phyloP scores from a whole-genome alignment of 2,797 vertebrate genomes.

The Centroberyx gerrardi region DNA sequence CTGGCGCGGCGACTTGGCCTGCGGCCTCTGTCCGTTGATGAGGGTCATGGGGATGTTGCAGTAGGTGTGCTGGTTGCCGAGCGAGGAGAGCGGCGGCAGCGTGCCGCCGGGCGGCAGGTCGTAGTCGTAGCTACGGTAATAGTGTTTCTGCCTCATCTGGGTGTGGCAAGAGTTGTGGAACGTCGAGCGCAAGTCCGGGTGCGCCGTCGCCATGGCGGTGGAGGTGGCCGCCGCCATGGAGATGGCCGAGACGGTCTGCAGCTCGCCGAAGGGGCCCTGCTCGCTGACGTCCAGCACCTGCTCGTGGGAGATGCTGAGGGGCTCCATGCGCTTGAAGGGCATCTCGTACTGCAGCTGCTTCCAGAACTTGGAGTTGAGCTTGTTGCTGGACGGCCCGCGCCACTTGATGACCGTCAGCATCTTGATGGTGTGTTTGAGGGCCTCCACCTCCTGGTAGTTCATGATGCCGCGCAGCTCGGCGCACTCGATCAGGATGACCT shows the following conservation, averaged over 20 bases:
- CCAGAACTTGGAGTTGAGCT: conserved; percentile 99
- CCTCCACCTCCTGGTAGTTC: conserved; percentile 99
- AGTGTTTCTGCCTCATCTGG: conserved; percentile 97
- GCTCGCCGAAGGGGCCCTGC: conserved; percentile 96
- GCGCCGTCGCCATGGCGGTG: conserved; percentile 96
- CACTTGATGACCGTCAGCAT: conserved; percentile 98
- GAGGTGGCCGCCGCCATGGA: conserved; percentile 98
- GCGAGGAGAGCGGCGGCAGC: conserved; percentile 92
- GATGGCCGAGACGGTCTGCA: conserved; percentile 97
- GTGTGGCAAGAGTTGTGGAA: conserved; percentile 96
- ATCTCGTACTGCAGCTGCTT: conserved; percentile 99
- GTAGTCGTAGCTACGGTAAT: conserved; percentile 97
- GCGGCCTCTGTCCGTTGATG: conserved; percentile 96
- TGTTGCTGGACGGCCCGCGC: conserved; percentile 96
- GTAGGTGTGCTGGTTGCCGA: conserved; percentile 99
- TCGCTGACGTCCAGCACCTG: conserved; percentile 97
- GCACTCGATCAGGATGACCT: conserved; percentile 99
- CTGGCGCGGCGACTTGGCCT: conserved; percentile 90
- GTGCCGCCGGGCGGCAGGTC: conserved; percentile 92
- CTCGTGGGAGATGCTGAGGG: conserved; percentile 92
- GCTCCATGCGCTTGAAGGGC: conserved; percentile 97
- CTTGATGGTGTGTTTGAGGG: conserved; percentile 98
- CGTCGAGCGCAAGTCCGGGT: conserved; percentile 96
- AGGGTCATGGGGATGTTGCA: conserved; percentile 99
- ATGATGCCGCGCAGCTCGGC: conserved; percentile 97